Conservation (phyloP, 1,140 invertebrate genomes). For the Odontomachus brunneus region DNA sequence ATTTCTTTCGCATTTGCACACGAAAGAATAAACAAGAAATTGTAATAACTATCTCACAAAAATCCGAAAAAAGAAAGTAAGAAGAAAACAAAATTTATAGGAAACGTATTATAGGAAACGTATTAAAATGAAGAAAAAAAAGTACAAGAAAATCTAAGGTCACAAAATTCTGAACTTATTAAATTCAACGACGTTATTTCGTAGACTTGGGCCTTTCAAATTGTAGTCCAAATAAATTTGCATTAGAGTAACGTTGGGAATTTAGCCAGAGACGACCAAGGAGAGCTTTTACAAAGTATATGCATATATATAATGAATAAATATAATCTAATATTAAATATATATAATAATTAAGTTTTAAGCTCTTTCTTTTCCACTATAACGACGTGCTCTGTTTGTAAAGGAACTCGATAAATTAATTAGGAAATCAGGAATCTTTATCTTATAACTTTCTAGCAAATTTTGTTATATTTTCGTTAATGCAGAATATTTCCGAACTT, state of each 20-base stretch:
- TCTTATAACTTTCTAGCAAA: background rate
- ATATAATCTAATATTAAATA: conserved; percentile 26
- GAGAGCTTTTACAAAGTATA: conserved; percentile 44
- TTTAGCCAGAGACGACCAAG: conserved; percentile 32
- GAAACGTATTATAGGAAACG: conserved; percentile 17
- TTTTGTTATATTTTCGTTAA: background rate
- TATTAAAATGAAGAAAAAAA: conserved; percentile 33
- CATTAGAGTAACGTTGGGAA: no score
- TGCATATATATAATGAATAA: no score
- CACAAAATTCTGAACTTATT: no score
- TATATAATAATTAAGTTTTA: background rate
- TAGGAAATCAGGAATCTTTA: background rate
- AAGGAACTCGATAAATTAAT: conserved; percentile 3
- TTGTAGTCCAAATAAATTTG: background rate
- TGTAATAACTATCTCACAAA: background rate
- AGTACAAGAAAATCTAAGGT: background rate
- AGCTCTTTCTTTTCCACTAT: conserved; percentile 2
- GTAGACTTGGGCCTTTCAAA: background rate
- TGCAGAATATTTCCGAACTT: conserved; percentile 8
- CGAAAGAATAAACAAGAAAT: background rate
- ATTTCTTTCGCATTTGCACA: background rate
- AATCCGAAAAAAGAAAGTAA: conserved; percentile 7
- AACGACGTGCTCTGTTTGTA: background rate
- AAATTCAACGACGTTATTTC: no score
- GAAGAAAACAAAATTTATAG: conserved; percentile 13